A percentile compares a stretch with the other conserved stretches of the same genome.
phyloP scores from a whole-genome alignment of 2,888 invertebrate species.

The Ceraclea dissimilis region DNA sequence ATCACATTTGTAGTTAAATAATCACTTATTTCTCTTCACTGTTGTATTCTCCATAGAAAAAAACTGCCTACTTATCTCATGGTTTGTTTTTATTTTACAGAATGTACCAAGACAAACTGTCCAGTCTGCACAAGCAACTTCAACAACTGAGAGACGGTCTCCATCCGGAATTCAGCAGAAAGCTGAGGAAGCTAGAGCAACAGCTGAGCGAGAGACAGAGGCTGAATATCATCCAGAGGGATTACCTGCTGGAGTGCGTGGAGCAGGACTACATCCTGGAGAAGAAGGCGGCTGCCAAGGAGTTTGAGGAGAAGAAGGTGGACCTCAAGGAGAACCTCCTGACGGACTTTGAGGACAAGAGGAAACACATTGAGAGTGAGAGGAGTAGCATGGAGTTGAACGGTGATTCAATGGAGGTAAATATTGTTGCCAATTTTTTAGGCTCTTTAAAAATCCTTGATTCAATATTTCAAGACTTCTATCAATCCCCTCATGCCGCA shows the following conservation, averaged over 20 bases:
- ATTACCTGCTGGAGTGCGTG: conserved; percentile 78
- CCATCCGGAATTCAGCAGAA: conserved; percentile 78
- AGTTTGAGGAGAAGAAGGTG: conserved; percentile 91
- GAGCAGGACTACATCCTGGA: conserved; percentile 83
- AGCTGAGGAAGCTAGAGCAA: conserved; percentile 73
- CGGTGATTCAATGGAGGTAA: conserved; percentile 76
- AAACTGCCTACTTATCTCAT: too few relatives aligned
- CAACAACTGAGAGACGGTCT: conserved; percentile 80
- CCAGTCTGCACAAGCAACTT: conserved; percentile 79
- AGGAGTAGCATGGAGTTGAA: conserved; percentile 83
- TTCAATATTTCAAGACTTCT: too few relatives aligned
- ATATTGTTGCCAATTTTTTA: background rate
- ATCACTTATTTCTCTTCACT: too few relatives aligned
- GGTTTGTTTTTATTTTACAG: conserved; percentile 49
- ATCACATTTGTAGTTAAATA: too few relatives aligned
- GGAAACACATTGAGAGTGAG: conserved; percentile 82
- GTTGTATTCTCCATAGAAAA: too few relatives aligned
- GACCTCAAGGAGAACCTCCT: conserved; percentile 85
- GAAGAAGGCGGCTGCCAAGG: conserved; percentile 81
- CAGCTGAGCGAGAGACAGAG: conserved; percentile 74
- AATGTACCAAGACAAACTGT: conserved; percentile 86
- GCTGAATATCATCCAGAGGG: conserved; percentile 67
- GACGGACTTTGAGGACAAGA: conserved; percentile 87
- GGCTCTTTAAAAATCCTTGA: too few relatives aligned
- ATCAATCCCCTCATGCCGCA: too few relatives aligned